Evolutionary conservation across 2,797 vertebrate species (phyloP), one percentile per base, ranked within the genome.

Genomic region (Vultur gryphus): DNA sequence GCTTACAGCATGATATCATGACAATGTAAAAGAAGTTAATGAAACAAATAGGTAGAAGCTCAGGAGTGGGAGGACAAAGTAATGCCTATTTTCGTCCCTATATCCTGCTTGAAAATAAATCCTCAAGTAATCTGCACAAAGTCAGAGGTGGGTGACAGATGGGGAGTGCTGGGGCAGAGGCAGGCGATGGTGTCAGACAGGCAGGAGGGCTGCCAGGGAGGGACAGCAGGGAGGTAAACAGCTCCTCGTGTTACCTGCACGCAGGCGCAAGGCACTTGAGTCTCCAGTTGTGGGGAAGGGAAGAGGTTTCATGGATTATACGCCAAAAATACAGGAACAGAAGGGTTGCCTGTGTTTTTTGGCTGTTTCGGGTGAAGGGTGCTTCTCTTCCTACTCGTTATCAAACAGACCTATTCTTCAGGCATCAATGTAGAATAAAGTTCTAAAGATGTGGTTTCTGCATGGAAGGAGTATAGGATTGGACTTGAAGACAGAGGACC

Each of bases 251-350:
- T 51, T 28, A 91, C 81, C 89, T 77, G 52, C 75, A 12, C 0
- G 0, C 14, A 19, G 33, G 43, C 7, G 2, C 37, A 16, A 7
- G 59, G 52, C 4, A 1, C 48, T 19, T 2, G 5, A 44, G 52
- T 18, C 48, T 51, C 70, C 15, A 2, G 12, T 6, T 41, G 52
- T 23, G 20, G n/a, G n/a, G n/a, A 46, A 31, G 7, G 46, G 37
- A n/a, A 29, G 65, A 55, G 58, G 4, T 61, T 57, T 35, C 1
- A 0, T 44, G 48, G 54, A 8, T 62, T 66, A 8, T 23, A 12
- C 1, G 0, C 39, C 81, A 64, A 67, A 93, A 64, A n/a, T 16
- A 6, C 39, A 44, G 43, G 39, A 72, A 24, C 59, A 87, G 84
- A 57, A 80, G 73, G 58, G 51, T 5, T 67, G 7, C 31, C 39